Conservation (phyloP, 2,888 invertebrate genomes). For the Callimorpha dominula region DNA sequence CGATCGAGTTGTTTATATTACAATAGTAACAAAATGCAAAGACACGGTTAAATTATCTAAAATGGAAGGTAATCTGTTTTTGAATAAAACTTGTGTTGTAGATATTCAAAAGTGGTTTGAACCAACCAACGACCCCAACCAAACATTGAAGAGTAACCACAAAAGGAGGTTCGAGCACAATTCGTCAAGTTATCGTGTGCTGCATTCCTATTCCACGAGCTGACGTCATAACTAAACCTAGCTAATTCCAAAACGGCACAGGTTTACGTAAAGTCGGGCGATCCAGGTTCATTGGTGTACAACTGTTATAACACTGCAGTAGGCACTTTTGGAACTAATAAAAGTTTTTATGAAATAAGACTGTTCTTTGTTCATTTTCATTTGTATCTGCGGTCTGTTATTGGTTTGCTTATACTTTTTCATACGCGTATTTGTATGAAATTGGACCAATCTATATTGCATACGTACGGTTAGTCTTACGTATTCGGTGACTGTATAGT, state of each 20-base stretch:
- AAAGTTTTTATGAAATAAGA: slow-evolving; percentile 28
- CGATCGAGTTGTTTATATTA: neutral
- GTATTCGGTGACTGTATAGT: neutral
- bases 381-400: slow-evolving; percentile 6
- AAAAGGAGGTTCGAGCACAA: neutral
- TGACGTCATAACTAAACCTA: slow-evolving; percentile 14
- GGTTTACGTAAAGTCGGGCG: slow-evolving; percentile 40
- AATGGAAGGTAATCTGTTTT: too few species aligned
- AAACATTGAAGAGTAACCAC: neutral
- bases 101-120: neutral
- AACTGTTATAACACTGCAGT: slow-evolving; percentile 32
- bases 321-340: slow-evolving; percentile 18
- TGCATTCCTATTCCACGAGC: slow-evolving; percentile 37
- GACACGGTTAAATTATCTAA: neutral
- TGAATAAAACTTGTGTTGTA: neutral
- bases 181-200: slow-evolving; percentile 26
- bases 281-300: slow-evolving; percentile 13
- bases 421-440: neutral
- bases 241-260: slow-evolving; percentile 44
- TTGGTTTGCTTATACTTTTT: neutral
- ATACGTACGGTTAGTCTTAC: neutral
- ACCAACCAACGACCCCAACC: neutral
- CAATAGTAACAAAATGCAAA: neutral
- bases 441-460: neutral
- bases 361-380: slow-evolving; percentile 21